Evolutionary conservation across 92 coral and sea anemone genomes (phyloP).

Genomic region (Actinostola sp.): DNA sequence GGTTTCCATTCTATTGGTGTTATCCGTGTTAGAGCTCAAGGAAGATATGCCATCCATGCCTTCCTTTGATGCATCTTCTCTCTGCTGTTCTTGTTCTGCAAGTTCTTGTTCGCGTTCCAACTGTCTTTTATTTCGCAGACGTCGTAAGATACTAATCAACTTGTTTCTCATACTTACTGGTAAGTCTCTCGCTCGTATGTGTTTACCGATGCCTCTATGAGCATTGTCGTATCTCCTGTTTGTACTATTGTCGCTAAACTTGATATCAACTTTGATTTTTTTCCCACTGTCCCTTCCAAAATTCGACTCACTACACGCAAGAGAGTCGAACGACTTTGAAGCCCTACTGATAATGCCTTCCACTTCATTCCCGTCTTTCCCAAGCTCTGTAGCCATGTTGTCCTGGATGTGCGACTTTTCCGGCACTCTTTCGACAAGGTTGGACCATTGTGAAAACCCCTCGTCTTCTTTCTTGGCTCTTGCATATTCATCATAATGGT

Average conservation of each 20-base stretch:
- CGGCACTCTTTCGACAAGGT: background rate
- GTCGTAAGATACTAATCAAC: slow-evolving; percentile 20
- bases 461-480: slow-evolving; percentile 23
- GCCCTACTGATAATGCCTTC: background rate
- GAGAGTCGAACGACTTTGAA: background rate
- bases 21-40: too few relatives aligned
- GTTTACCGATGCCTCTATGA: background rate
- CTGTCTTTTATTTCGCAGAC: slow-evolving; percentile 10
- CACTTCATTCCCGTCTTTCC: background rate
- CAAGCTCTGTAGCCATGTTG: too few relatives aligned
- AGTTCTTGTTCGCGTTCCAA: background rate
- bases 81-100: background rate
- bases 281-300: background rate
- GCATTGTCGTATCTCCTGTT: background rate
- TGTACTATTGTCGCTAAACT: too few relatives aligned
- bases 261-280: background rate
- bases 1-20: too few relatives aligned
- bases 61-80: too few relatives aligned
- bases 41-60: too few relatives aligned
- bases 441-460: background rate
- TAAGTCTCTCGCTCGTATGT: slow-evolving; percentile 20
- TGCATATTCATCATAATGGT: slow-evolving; percentile 59
- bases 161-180: slow-evolving; percentile 31
- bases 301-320: background rate
- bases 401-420: too few relatives aligned